Evolutionary conservation across 1,140 invertebrate species (phyloP), one percentile per base, ranked within the genome.

Genomic region (Drosophila obscura): DNA sequence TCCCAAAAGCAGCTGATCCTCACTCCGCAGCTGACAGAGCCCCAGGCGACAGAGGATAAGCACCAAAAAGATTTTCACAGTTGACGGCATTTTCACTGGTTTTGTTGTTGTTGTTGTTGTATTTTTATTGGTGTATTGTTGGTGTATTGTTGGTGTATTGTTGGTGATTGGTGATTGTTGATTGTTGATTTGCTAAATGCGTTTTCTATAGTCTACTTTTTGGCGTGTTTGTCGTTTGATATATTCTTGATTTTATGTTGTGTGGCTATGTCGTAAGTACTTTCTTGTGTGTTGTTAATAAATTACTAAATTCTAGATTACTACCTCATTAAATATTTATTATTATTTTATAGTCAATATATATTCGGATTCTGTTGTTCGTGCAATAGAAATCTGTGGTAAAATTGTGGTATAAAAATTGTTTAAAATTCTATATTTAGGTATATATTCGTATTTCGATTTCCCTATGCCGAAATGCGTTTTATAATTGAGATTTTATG

Each of bases 191-290:
- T 69, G 22, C 66, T 69, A 69, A 69, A 63, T 74, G 58, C 66
- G 51, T n/a, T 74, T 31, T 50, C 63, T 87, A 87, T 39, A 83
- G 67, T 73, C 82, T 87, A 87, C 60, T 87, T 87, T 87, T 87
- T 87, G 82, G 82, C 77, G 69, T 80, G 65, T 68, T 67, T 15
- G 16, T 39, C 39, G 16, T 16, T 15, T 48, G 46, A 48, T 48
- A 16, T 22, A 50, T 50, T 51, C 19, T 49, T 48, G 15, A 53
- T 60, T 59, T 19, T 75, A 62, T 56, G 62, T 88, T 74, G 59
- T 63, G 46, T 41, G 74, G 69, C 49, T 67, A 48, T 61, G 19
- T 19, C 39, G 64, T 69, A 83, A 83, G 80, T 83, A 83, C 61
- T 79, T 66, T 46, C 7, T 15, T 46, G 45, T 46, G n/a, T 75